Evolutionary conservation across 2,113 vertebrate species (phyloP).

Genomic region (Cynocephalus volans): DNA sequence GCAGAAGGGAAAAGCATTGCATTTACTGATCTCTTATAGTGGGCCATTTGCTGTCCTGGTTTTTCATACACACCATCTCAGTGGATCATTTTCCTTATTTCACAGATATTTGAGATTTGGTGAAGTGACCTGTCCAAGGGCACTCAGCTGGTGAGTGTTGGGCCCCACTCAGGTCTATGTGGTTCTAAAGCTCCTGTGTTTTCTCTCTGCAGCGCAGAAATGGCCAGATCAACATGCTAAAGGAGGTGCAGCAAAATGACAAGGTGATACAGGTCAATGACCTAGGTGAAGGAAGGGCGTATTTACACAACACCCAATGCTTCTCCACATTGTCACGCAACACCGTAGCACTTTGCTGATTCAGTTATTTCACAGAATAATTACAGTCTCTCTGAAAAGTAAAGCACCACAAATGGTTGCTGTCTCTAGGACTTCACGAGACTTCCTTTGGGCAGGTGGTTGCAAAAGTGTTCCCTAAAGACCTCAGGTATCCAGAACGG

Average conservation of each 20-base stretch:
- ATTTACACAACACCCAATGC: neutral
- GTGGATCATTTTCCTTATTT: neutral
- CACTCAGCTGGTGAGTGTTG: neutral
- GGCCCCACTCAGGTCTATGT: neutral
- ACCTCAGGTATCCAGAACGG: neutral
- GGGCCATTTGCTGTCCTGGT: neutral
- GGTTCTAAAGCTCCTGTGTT: neutral
- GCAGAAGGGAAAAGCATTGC: neutral
- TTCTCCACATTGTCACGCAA: neutral
- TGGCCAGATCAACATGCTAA: neutral
- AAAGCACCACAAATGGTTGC: neutral
- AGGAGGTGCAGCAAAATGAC: neutral
- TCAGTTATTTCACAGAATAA: neutral
- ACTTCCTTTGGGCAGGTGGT: neutral
- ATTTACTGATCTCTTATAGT: neutral
- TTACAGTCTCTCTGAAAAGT: neutral
- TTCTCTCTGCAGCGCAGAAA: neutral
- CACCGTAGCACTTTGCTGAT: neutral
- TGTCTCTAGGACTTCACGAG: neutral
- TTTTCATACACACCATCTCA: neutral
- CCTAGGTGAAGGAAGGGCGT: neutral
- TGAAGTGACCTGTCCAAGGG: neutral
- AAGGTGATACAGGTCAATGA: slow-evolving; percentile 4
- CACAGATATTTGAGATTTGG: neutral
- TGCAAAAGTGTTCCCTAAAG: neutral